A percentile compares a stretch with the other conserved stretches of the same genome.
Conservation (phyloP, 2,113 vertebrate species). For the Hylia prasina region DNA sequence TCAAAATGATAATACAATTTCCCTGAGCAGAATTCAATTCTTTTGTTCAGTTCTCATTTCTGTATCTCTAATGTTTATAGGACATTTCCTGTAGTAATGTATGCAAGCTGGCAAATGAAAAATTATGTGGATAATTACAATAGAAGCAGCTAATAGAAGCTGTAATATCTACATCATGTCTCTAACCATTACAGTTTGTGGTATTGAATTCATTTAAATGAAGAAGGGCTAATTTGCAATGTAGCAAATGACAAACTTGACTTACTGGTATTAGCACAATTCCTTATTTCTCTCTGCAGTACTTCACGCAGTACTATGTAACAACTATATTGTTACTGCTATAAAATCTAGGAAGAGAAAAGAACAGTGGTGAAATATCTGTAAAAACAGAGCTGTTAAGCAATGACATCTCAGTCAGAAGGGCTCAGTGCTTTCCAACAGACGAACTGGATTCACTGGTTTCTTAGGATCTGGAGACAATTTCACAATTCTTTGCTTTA, state of each 20-base stretch:
- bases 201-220: slow-evolving; percentile 1
- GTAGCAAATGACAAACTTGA: neutral
- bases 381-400: neutral
- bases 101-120: neutral
- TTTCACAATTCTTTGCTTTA: neutral
- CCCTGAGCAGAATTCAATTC: slow-evolving; percentile 41
- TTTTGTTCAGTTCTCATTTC: slow-evolving; percentile 60
- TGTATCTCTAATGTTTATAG: slow-evolving; percentile 5
- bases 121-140: neutral
- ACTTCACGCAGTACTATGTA: too few relatives aligned
- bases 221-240: neutral
- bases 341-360: neutral
- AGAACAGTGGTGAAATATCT: neutral
- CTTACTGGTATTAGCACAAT: neutral
- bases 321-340: neutral
- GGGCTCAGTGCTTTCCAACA: neutral
- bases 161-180: neutral
- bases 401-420: neutral
- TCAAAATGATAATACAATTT: slow-evolving; percentile 51
- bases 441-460: neutral
- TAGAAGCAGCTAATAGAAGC: neutral
- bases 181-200: neutral
- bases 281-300: neutral
- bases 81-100: neutral
- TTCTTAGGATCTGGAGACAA: neutral